Evolutionary conservation across 2,113 vertebrate genomes (phyloP), one percentile per base, ranked within the genome.

Genomic region (Cromileptes altivelis): DNA sequence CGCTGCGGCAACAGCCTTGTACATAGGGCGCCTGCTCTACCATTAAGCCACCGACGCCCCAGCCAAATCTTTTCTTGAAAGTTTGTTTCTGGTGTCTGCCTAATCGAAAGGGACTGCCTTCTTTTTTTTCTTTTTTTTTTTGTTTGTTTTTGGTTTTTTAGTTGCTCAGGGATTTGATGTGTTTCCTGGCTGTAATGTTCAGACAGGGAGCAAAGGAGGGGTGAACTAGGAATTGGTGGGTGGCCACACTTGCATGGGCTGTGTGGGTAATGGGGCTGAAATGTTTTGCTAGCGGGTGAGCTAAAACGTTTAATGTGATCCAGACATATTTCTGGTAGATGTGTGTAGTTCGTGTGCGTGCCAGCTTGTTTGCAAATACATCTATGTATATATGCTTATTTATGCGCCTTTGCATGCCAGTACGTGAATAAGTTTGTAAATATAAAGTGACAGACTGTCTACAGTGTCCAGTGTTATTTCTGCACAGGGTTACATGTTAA

Each of bases 251-350:
- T 85, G 78, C 85, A 89, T 87, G 74, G 88, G 89, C 78, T 84
- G 84, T 82, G 88, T 70, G 85, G 86, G 92, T 94, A 95, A 94
- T 94, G 89, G 91, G 80, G 85, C 89, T 86, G 82, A 94, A 91
- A 93, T 94, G 92, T 95, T 95, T 94, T 91, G 82, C 85, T 92
- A 92, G 91, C 84, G 75, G 82, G 84, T 89, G 91, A 94, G 90
- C 82, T 90, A 91, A 92, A 85, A 78, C 78, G 81, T 74, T 87
- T 93, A 83, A 95, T 90, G 81, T 74, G 85, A 91, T 85, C 93
- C 94, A 96, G 95, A 91, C 78, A 52, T 87, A 49, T 82, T 49
- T 75, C 27, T 63, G 81, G 78, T 85, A 92, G 80, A 89, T 90
- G 88, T 86, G 63, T 65, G 71, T 56, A 33, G 76, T 30, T 50